Conservation (phyloP, 2,888 invertebrate species). For the Embidobia sp. region DNA sequence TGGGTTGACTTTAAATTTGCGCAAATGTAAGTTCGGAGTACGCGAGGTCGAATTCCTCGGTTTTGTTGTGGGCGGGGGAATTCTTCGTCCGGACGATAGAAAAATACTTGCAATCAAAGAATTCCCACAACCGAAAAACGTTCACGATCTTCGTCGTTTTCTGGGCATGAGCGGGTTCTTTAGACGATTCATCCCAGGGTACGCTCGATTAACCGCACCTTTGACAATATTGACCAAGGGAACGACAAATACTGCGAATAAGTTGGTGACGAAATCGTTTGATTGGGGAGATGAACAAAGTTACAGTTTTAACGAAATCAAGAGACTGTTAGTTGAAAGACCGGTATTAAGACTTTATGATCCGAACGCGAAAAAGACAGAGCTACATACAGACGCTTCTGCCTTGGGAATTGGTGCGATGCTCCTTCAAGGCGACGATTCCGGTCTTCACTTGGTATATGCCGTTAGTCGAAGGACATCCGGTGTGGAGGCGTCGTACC, state of each 20-base stretch:
- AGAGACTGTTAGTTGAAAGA: constrained; percentile 26
- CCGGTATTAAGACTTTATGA: constrained; percentile 53
- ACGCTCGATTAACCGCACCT: background rate
- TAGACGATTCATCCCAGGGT: background rate
- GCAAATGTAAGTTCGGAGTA: no score
- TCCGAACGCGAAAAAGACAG: background rate
- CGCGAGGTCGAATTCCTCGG: no score
- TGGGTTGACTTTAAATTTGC: no score
- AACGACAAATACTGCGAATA: constrained; percentile 12
- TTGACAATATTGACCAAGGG: background rate
- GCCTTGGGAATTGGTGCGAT: background rate
- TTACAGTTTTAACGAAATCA: background rate
- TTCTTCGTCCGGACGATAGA: no score
- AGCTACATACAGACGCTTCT: constrained; percentile 2
- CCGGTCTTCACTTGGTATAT: background rate
- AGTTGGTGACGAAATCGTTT: no score
- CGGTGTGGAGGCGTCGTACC: background rate
- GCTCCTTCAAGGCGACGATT: background rate
- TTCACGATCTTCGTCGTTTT: no score
- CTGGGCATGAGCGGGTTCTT: background rate
- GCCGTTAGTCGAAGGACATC: constrained; percentile 2
- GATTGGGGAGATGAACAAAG: background rate
- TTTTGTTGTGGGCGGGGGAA: no score
- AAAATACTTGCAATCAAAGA: no score
- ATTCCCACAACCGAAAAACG: no score